Conservation (phyloP, 2,797 vertebrate genomes). For the Florisuga fusca region DNA sequence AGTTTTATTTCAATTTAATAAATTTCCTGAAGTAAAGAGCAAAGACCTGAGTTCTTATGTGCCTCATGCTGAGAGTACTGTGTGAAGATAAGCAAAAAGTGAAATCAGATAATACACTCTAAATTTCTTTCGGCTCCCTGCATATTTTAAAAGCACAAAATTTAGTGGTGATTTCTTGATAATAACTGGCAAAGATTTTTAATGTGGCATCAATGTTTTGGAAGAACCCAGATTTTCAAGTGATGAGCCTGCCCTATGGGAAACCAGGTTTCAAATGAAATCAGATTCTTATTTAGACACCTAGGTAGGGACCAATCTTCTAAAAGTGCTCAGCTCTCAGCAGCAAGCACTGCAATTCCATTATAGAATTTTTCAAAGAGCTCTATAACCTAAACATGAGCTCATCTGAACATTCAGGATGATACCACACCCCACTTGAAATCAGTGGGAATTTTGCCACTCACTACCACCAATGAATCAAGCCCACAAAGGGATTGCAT, state of each 20-base stretch:
- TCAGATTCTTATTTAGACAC: not conserved
- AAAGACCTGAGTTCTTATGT: not conserved
- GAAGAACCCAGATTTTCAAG: not conserved
- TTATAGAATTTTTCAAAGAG: not conserved
- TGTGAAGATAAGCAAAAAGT: not conserved
- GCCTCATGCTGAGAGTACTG: not conserved
- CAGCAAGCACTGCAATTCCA: not conserved
- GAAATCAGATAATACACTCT: not conserved
- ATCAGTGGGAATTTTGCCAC: not conserved
- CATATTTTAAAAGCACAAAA: not conserved
- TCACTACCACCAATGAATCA: not conserved
- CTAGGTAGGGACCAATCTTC: not conserved
- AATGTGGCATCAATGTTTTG: not conserved
- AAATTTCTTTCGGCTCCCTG: not conserved
- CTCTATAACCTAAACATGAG: not conserved
- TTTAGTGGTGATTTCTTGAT: not conserved
- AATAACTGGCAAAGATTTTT: not conserved
- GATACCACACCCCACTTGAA: not conserved
- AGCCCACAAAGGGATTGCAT: not conserved
- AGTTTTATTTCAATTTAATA: not conserved
- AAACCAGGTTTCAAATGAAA: not conserved
- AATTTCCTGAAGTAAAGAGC: not conserved
- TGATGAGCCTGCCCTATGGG: not conserved
- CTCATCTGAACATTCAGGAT: not conserved
- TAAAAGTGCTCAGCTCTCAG: not conserved